Percentiles rank a stretch among this genome's conserved stretches.
Evolutionary conservation across 1,140 invertebrate genomes (phyloP).

Genomic region (Sarcophaga peregrina): DNA sequence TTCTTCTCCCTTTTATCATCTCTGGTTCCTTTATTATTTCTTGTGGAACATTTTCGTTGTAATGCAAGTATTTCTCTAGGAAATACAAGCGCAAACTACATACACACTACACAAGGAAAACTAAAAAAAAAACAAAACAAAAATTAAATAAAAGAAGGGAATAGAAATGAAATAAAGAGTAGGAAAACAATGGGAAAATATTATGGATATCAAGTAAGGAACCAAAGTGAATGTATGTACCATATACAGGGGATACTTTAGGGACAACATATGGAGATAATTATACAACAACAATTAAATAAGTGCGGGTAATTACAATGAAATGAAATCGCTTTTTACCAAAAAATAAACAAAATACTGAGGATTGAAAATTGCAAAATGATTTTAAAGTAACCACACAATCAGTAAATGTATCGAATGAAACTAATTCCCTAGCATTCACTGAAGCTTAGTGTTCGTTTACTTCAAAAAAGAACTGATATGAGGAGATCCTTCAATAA

Average conservation of each 20-base stretch:
- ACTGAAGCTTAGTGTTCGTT: too few species aligned
- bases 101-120: too few species aligned
- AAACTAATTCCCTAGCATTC: too few species aligned
- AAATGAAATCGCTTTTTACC: not conserved
- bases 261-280: conserved; percentile 36
- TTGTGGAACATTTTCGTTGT: not conserved
- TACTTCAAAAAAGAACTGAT: too few species aligned
- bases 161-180: not conserved
- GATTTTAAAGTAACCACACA: too few species aligned
- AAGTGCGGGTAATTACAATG: conserved; percentile 21
- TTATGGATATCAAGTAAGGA: not conserved
- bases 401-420: too few species aligned
- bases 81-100: not conserved
- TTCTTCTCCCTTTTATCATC: not conserved
- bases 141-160: too few species aligned
- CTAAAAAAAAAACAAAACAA: not conserved
- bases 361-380: too few species aligned
- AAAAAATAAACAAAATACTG: not conserved
- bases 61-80: conserved; percentile 5
- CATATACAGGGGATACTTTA: not conserved
- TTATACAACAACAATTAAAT: conserved; percentile 5
- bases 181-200: not conserved
- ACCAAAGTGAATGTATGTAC: not conserved
- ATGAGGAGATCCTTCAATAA: too few species aligned
- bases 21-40: not conserved